Base-by-base conservation (phyloP, 1,140 invertebrate genomes). In the Zaprionus ornatus region DNA sequence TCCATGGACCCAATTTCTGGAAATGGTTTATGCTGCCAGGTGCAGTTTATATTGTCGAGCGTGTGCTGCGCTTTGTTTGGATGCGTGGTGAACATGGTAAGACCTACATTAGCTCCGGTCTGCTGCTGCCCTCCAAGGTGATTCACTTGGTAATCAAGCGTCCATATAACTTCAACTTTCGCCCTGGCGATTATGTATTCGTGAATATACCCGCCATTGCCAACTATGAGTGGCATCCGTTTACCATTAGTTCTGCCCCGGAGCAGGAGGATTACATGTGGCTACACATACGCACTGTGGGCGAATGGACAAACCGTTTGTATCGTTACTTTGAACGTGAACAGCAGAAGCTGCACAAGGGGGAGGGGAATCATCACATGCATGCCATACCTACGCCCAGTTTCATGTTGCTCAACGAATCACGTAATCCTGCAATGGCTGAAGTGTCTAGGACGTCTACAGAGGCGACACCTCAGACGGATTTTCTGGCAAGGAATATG, bases 221-320 rank as follows among this genome's bases (percentile, higher is more conserved):
- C 1, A 95, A 95, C 60, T 98, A 97, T 90, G 98, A 99, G 93
- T 99, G 98, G 98, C 98, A 99, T 95, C 98, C 98, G 1, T 99
- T 99, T 85, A 99, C 98, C 1, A 97, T 99, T 76, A 98, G 98
- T 93, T 98, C 97, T 82, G 97, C 98, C 19, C 98, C 98, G 0
- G 98, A 99, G 93, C 96, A 98, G 92, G 95, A 97, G 94, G 97
- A 97, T 86, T 96, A 97, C 81, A 95, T 99, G 91, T 98, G 97
- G 97, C 93, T 99, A 1, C 98, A 99, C 92, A 97, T 99, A 68
- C 94, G 98, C 67, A 98, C 96, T 5, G 97, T 98, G 1, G 98
- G 98, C 1, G 95, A 98, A 93, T 99, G 98, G 98, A 99, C 98
- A 0, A 98, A 97, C 84, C 94, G 96, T 3, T 93, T 99, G 0